These are phyloP conservation scores for Cebus imitator DNA, from an alignment of 2,113 vertebrate genomes.

Conservation along the genomic window DNA sequence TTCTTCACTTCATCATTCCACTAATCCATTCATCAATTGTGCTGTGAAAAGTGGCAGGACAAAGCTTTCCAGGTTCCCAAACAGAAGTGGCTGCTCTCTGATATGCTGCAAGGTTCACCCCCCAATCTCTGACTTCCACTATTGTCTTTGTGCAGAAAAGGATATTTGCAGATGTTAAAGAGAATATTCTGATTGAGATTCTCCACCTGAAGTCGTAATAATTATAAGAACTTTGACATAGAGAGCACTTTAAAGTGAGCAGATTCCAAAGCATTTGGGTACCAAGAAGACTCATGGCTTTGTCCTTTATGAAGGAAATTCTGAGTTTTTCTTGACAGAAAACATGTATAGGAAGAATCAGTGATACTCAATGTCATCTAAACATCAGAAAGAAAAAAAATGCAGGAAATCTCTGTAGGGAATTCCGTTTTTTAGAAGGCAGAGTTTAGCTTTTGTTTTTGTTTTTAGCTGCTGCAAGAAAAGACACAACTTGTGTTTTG, in stretches of 20 bases:
- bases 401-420: not conserved
- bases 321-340: not conserved
- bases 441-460: not conserved
- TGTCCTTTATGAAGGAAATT: not conserved
- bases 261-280: not conserved
- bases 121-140: not conserved
- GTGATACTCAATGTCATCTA: not conserved
- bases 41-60: not conserved
- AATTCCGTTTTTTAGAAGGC: not conserved
- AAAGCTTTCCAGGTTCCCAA: not conserved
- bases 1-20: too few relatives aligned
- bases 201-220: not conserved
- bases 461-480: not conserved
- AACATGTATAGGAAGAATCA: not conserved
- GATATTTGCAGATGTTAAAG: not conserved
- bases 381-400: not conserved
- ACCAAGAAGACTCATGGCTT: not conserved
- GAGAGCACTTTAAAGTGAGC: not conserved
- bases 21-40: not conserved
- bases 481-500: not conserved
- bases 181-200: not conserved
- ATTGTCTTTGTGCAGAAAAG: not conserved
- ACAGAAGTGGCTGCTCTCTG: not conserved
- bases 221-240: not conserved
- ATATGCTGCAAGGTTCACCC: rapidly evolving